Conservation (phyloP, 2,888 invertebrate genomes). For the Cinara cedri region DNA sequence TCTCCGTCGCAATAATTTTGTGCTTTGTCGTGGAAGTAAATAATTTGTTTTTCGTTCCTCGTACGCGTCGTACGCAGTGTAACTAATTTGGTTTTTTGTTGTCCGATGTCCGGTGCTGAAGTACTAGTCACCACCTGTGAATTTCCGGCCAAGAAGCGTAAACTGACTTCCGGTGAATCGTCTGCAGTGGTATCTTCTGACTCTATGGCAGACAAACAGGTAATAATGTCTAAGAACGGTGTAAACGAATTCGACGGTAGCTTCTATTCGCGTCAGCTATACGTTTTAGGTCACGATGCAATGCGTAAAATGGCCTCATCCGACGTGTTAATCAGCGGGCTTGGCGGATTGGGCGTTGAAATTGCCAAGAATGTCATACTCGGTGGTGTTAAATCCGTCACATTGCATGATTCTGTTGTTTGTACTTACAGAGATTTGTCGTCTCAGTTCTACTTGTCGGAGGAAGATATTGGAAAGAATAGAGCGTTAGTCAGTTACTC, state of each 20-base stretch:
- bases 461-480: slow-evolving; percentile 85
- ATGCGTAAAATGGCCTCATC: slow-evolving; percentile 98
- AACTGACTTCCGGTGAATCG: slow-evolving; percentile 72
- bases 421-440: slow-evolving; percentile 79
- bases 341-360: slow-evolving; percentile 96
- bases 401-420: slow-evolving; percentile 83
- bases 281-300: slow-evolving; percentile 98
- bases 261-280: slow-evolving; percentile 88
- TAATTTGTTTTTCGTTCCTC: too few species aligned
- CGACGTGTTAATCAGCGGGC: slow-evolving; percentile 92
- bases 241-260: slow-evolving; percentile 82
- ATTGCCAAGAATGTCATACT: slow-evolving; percentile 98
- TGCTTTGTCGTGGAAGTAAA: too few species aligned
- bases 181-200: slow-evolving; percentile 61
- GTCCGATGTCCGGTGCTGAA: slow-evolving; percentile 94
- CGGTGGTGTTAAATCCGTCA: slow-evolving; percentile 96
- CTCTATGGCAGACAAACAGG: slow-evolving; percentile 63
- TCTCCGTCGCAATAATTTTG: too few species aligned
- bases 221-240: slow-evolving; percentile 65
- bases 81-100: slow-evolving; percentile 59
- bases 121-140: slow-evolving; percentile 89
- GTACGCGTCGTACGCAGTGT: too few species aligned
- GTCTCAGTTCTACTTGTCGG: slow-evolving; percentile 89
- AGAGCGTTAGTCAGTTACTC: slow-evolving; percentile 81
- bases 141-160: slow-evolving; percentile 91